Conservation (phyloP, 2,113 vertebrate genomes). For the Gasterosteus aculeatus region DNA sequence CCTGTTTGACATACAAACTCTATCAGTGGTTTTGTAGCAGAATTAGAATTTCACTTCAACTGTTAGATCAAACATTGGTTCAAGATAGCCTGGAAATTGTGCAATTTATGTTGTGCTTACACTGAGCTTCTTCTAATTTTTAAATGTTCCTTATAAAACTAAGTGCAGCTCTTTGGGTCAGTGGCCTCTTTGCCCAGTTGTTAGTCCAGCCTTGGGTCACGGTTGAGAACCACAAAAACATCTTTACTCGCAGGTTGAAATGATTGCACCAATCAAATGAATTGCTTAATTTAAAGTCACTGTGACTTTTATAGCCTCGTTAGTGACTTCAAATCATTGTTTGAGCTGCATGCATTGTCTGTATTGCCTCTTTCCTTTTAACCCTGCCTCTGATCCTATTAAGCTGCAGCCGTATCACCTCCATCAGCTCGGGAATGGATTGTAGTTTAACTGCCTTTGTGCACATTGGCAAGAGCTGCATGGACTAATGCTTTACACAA, state of each 20-base stretch:
- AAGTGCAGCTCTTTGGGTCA: neutral
- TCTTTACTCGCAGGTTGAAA: neutral
- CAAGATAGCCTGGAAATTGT: neutral
- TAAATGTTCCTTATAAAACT: neutral
- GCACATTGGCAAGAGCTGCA: conserved; percentile 32
- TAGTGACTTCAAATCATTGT: conserved; percentile 8
- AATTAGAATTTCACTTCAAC: neutral
- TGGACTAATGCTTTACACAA: conserved; percentile 43
- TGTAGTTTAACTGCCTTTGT: conserved; percentile 52
- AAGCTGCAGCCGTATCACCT: conserved; percentile 65
- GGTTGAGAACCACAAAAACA: neutral
- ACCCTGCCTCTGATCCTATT: conserved; percentile 65
- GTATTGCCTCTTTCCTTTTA: conserved; percentile 51
- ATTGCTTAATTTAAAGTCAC: neutral
- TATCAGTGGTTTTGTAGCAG: neutral
- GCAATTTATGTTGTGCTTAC: neutral
- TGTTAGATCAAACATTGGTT: neutral
- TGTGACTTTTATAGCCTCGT: conserved; percentile 20
- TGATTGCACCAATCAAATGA: neutral
- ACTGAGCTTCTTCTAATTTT: neutral
- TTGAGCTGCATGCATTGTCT: conserved; percentile 28
- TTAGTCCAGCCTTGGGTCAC: neutral
- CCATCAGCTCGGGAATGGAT: conserved; percentile 55
- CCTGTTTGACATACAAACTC: neutral
- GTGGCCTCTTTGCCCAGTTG: neutral